Base-by-base conservation (phyloP, 2,797 vertebrate genomes). In the Pseudopleuronectes americanus region DNA sequence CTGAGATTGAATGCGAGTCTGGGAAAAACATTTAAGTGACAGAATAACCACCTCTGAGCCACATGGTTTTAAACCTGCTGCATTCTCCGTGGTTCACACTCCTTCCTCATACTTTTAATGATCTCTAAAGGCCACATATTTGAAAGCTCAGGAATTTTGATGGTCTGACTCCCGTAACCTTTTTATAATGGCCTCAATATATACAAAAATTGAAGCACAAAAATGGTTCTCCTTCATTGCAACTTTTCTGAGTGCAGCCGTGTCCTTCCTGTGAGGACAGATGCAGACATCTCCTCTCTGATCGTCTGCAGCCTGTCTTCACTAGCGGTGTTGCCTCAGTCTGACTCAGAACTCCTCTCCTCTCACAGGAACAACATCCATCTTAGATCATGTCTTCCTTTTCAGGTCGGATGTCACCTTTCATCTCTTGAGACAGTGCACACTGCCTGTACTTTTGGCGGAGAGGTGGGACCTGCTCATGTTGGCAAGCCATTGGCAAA, bases 391-490 rank as follows among this genome's bases (percentile, higher is more conserved):
- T 24, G 54, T 65, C 71, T 60, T 60, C 36, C 38, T 60, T 63
- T 45, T 81, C 47, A 64, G 47, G 76, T 80, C 26, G 21, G 49
- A 68, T 47, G 49, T 69, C 57, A 76, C 69, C 64, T 77, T 86
- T 83, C 60, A 75, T 81, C 51, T 64, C 36, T 51, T 12, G 41
- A 65, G 70, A 76, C n/a, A 24, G 36, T 17, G 38, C 66, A 51
- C 14, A 1, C 51, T 12, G 49, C 59, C 43, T 63, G 68, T n/a
- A 31, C 55, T 56, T 62, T 41, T 38, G 60, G 49, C 43, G 67
- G 49, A 60, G 26, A 49, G 31, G 43, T 45, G 21, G 12, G 54
- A 72, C 66, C 64, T 65, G 55, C 57, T 77, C 74, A 75, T 79
- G 69, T 57, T 14, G 51, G 64, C 38, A 56, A 64, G 56, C 57